A percentile compares a stretch with the other conserved stretches of the same genome.
These are phyloP conservation scores for Crenichthys baileyi DNA, from an alignment of 2,797 vertebrate genomes.

Conservation along the genomic window DNA sequence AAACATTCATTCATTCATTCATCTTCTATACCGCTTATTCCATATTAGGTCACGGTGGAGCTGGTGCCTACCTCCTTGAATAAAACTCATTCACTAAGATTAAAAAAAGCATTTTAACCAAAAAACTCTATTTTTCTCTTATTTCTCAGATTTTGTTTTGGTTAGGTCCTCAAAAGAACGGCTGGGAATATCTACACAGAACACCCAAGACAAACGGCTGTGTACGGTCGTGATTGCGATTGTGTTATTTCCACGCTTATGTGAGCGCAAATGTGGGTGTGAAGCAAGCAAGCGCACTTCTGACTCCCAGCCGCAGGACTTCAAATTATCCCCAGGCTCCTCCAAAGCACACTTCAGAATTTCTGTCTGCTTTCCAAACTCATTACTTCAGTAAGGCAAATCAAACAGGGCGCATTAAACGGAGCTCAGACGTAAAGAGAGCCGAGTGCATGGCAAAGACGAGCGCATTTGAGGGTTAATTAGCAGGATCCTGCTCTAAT, in stretches of 20 bases:
- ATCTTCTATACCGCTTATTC: too few species aligned
- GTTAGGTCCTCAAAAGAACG: slow-evolving; percentile 24
- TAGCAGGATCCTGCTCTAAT: slow-evolving; percentile 75
- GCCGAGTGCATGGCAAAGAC: slow-evolving; percentile 33
- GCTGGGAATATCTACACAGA: slow-evolving; percentile 37
- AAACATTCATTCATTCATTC: too few species aligned
- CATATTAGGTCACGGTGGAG: too few species aligned
- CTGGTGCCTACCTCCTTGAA: neutral
- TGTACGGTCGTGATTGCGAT: neutral
- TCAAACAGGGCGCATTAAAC: slow-evolving; percentile 74
- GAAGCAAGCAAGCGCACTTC: slow-evolving; percentile 37
- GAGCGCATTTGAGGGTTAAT: slow-evolving; percentile 63
- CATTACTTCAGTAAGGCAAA: slow-evolving; percentile 75
- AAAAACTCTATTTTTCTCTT: slow-evolving; percentile 8
- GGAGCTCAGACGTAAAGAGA: slow-evolving; percentile 69
- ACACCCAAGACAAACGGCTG: slow-evolving; percentile 26
- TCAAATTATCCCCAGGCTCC: slow-evolving; percentile 71
- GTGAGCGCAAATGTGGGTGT: slow-evolving; percentile 32
- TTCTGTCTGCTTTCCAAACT: slow-evolving; percentile 79
- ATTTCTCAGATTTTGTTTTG: slow-evolving; percentile 35
- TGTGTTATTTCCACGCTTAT: slow-evolving; percentile 25
- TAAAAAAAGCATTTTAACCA: slow-evolving; percentile 4
- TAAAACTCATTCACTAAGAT: neutral
- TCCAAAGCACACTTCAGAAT: slow-evolving; percentile 75
- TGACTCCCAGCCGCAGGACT: slow-evolving; percentile 62